Evolutionary conservation across 2,113 vertebrate species (phyloP).

Genomic region (Salvelinus namaycush): DNA sequence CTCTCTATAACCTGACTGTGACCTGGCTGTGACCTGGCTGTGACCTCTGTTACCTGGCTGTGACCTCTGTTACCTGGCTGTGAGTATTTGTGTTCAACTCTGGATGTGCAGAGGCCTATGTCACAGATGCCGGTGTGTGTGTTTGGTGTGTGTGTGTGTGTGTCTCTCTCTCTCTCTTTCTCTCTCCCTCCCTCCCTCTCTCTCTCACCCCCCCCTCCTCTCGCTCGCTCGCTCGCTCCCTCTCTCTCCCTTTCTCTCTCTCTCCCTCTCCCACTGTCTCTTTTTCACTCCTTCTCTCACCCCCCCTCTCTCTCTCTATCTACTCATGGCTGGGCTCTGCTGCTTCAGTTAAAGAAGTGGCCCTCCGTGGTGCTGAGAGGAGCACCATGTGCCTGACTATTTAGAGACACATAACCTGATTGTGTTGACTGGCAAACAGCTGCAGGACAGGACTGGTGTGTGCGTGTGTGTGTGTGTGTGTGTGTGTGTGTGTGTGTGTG

Average conservation of each 20-base stretch:
- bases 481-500: not conserved
- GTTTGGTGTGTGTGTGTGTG: no score
- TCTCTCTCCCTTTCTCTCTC: no score
- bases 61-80: not conserved
- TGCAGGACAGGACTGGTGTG: not conserved
- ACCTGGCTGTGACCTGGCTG: no score
- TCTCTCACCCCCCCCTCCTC: no score
- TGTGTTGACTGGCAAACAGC: conserved; percentile 4
- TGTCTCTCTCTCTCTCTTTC: no score
- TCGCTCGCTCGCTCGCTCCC: no score
- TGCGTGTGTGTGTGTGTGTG: not conserved
- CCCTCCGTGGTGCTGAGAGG: conserved; percentile 16
- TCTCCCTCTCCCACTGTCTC: not conserved
- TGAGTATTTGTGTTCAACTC: not conserved
- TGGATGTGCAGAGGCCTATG: not conserved
- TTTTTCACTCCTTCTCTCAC: not conserved
- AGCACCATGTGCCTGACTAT: conserved; percentile 6
- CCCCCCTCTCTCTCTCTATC: no score
- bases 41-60: no score
- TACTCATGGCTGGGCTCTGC: not conserved
- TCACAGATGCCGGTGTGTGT: not conserved
- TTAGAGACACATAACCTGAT: conserved; percentile 15
- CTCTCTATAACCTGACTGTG: conserved; percentile 19
- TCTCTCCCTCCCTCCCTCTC: no score
- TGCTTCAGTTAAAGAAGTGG: conserved; percentile 1